Base-by-base conservation (phyloP, 2,113 vertebrate species). In the Regulus satrapa region DNA sequence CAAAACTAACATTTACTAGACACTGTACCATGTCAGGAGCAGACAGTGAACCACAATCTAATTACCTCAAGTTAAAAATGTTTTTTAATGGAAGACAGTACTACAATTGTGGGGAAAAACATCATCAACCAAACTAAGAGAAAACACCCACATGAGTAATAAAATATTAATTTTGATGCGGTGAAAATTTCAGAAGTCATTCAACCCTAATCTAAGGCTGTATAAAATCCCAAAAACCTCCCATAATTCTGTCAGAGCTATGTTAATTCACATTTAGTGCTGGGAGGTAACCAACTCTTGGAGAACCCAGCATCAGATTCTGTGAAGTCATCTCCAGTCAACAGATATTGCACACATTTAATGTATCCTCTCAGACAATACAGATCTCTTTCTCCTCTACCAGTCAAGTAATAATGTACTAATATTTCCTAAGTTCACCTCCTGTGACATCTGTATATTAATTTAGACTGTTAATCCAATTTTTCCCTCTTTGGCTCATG, bases 391-490 rank as follows among this genome's bases (percentile, higher is more conserved):
- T 89, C 80, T 77, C 26, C 9, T 68, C 7, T 43, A 74, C 21
- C 18, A 38, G 51, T n/a, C 67, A 90, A 85, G 38, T 38, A 71
- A 85, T 68, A 92, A 89, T 14, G 54, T 58, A 77, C 24, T 88
- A 62, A 67, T 90, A 89, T 55, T 92, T 66, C 52, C 31, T 18
- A 59, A 84, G 17, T 81, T 63, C 12, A 51, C 26, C 55, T 88
- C 7, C 7, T 15, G 16, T 83, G 58, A 77, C 18, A 90, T 31
- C 34, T 83, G 19, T 46, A 85, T 90, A 76, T 63, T 1, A 36
- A 82, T 93, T 93, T 54, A 90, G 41, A 55, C 34, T 69, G 9
- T n/a, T 51, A 86, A 91, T 77, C 18, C 38, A 58, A 43, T 8
- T 86, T 81, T 43, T 88, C 31, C 19, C 34, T 69, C 68, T 71